Evolutionary conservation across 2,797 vertebrate genomes (phyloP).

Genomic region (Hyperoplus lanceolatus): DNA sequence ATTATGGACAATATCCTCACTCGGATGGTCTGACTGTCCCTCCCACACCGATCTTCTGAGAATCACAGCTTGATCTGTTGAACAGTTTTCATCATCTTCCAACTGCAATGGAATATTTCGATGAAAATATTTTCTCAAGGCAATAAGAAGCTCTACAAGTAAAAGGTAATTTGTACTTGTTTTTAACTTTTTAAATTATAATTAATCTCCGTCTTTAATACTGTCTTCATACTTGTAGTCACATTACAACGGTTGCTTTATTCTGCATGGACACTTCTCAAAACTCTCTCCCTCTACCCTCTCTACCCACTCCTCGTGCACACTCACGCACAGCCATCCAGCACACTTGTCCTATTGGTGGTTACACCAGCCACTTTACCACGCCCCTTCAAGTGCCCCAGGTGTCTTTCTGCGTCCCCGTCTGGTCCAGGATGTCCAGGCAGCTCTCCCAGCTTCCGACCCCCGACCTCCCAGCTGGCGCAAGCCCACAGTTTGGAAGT

Average conservation of each 20-base stretch:
- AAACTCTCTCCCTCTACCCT: slow-evolving; percentile 41
- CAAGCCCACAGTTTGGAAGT: slow-evolving; percentile 87
- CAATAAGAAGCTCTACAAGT: slow-evolving; percentile 61
- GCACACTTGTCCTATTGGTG: slow-evolving; percentile 68
- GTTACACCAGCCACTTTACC: slow-evolving; percentile 55
- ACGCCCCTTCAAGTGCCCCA: slow-evolving; percentile 70
- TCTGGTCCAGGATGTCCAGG: slow-evolving; percentile 86
- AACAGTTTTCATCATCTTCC: slow-evolving; percentile 36
- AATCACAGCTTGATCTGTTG: slow-evolving; percentile 52
- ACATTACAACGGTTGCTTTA: slow-evolving; percentile 41
- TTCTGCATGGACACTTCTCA: slow-evolving; percentile 51
- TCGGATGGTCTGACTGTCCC: slow-evolving; percentile 61
- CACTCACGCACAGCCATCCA: slow-evolving; percentile 58
- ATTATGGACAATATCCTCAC: slow-evolving; percentile 59
- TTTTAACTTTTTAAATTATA: slow-evolving; percentile 21
- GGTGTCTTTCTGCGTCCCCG: slow-evolving; percentile 67
- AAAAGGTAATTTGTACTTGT: slow-evolving; percentile 66
- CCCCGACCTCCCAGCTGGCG: slow-evolving; percentile 87
- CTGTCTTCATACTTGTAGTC: background rate
- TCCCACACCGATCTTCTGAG: slow-evolving; percentile 46
- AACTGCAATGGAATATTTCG: slow-evolving; percentile 76
- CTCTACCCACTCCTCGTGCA: slow-evolving; percentile 33
- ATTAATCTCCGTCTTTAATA: slow-evolving; percentile 29
- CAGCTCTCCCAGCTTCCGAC: slow-evolving; percentile 86
- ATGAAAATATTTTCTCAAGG: slow-evolving; percentile 65